Evolutionary conservation across 2,113 vertebrate species (phyloP), one percentile per base, ranked within the genome.

Genomic region (Scortum barcoo): DNA sequence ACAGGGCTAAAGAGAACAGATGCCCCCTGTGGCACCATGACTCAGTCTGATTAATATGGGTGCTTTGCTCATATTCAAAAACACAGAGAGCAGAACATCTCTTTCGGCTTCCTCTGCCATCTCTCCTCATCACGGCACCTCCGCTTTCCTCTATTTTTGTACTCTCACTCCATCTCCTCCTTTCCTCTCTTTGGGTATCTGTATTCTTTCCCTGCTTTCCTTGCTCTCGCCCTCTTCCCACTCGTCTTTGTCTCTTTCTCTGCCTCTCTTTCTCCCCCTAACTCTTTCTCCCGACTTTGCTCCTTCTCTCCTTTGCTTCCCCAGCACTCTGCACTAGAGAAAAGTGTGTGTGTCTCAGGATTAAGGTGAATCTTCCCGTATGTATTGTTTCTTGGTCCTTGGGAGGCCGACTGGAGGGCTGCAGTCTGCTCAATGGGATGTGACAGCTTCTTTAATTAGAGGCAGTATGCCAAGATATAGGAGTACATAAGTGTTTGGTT

Each of bases 401-500:
- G 58, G 48, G 63, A 54, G 20, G 46, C 53, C 0, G 3, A 71
- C 61, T 67, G 13, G 51, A 40, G 48, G 74, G 36, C 76, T 80
- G 63, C 36, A 85, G 46, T 88, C 80, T 88, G 81, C 80, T 82
- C 69, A 89, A 68, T 77, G 79, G 82, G 53, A 87, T 8, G 26
- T 87, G 84, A 86, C 70, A 70, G 84, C 80, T 81, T 17, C 66
- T 85, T 86, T 90, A 86, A 90, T 89, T 85, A 78, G 56, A 80
- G 83, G 77, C 51, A 62, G 78, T 42, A 50, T 65, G 66, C 53
- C 2, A 9, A 80, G 68, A 73, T 78, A 65, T 83, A 58, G 58
- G 67, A 81, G 58, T 57, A 77, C 69, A 71, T 58, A 53, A 63
- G 81, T 84, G 68, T 80, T 80, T 46, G 53, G 79, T 66, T 75